These are phyloP conservation scores for Halocynthia roretzi DNA, from an alignment of 23 tunicate genomes.

Conservation along the genomic window DNA sequence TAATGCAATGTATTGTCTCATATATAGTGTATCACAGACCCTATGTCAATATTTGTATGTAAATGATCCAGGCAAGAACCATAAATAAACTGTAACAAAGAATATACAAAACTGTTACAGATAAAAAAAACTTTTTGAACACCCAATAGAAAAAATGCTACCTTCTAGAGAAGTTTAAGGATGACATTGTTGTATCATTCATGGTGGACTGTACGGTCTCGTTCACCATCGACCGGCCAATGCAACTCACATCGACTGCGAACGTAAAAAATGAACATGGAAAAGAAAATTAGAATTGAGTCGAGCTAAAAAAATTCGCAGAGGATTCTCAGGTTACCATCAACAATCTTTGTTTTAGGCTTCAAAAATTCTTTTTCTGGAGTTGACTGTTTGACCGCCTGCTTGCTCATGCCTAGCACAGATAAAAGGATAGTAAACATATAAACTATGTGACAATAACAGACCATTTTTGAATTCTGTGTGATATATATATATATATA, in stretches of 20 bases:
- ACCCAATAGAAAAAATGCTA: neutral
- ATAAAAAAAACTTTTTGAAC: too few relatives aligned
- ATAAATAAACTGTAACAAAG: too few relatives aligned
- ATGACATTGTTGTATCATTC: conserved; percentile 42
- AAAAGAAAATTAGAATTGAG: neutral
- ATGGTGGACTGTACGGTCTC: conserved; percentile 53
- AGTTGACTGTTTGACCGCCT: conserved; percentile 9
- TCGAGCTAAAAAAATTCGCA: neutral
- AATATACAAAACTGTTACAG: too few relatives aligned
- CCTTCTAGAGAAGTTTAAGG: conserved; percentile 4
- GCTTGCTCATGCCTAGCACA: conserved; percentile 42
- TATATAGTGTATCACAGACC: too few relatives aligned
- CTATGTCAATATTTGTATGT: too few relatives aligned
- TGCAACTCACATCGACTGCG: conserved; percentile 63
- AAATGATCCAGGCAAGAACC: too few relatives aligned
- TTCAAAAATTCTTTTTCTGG: conserved; percentile 5
- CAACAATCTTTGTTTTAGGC: too few relatives aligned
- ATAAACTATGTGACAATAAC: neutral
- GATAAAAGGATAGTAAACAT: neutral
- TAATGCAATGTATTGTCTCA: too few relatives aligned
- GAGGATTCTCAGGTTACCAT: too few relatives aligned
- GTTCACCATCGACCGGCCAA: conserved; percentile 52
- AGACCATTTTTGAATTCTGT: neutral
- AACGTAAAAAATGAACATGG: neutral
- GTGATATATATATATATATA: neutral